phyloP scores from a whole-genome alignment of 2,797 vertebrate species.

The Lophius americanus region DNA sequence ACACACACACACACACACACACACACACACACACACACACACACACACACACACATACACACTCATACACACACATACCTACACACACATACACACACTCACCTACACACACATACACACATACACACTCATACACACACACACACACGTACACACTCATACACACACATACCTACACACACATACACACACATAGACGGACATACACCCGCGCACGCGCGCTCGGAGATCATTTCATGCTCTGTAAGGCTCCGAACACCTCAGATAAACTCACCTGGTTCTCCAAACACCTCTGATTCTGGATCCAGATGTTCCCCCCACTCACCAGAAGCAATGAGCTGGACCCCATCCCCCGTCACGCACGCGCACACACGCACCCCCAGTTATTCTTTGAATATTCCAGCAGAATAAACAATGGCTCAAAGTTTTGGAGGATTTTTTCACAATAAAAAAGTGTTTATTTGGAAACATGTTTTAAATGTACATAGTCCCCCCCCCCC shows the following conservation, averaged over 20 bases:
- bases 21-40: no score
- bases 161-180: not conserved
- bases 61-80: no score
- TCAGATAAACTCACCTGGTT: constrained; percentile 50
- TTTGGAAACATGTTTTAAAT: constrained; percentile 72
- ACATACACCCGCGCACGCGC: not conserved
- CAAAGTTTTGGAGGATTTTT: constrained; percentile 16
- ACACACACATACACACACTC: not conserved
- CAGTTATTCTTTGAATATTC: constrained; percentile 42
- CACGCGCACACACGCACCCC: constrained; percentile 1
- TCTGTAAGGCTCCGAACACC: constrained; percentile 59
- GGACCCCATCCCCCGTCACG: constrained; percentile 3
- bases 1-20: no score
- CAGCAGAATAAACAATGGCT: constrained; percentile 20
- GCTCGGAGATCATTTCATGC: not conserved
- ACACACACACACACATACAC: no score
- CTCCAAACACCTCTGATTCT: constrained; percentile 57
- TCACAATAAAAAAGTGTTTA: constrained; percentile 75
- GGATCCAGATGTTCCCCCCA: constrained; percentile 57
- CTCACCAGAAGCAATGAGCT: constrained; percentile 64
- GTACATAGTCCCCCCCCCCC: constrained; percentile 43
- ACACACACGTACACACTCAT: not conserved
- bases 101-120: not conserved
- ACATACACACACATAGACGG: not conserved
- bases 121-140: not conserved